A percentile compares a stretch with the other conserved stretches of the same genome.
These are phyloP conservation scores for Gobio gobio DNA, from an alignment of 2,113 vertebrate genomes.

Conservation along the genomic window DNA sequence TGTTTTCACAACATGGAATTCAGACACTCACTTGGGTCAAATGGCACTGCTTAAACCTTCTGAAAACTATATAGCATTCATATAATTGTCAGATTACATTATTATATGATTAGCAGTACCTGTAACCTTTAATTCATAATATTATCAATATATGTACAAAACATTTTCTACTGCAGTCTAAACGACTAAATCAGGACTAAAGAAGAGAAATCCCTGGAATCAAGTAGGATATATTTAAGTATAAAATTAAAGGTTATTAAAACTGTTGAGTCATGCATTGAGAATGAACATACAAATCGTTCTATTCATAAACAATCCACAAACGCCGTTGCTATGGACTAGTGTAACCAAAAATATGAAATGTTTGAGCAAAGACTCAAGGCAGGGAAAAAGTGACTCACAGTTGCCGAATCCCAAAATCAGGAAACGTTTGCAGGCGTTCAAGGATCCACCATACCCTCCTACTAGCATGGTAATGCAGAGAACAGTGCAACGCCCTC, in stretches of 20 bases:
- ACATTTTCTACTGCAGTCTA: background rate
- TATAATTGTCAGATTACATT: background rate
- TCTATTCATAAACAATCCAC: background rate
- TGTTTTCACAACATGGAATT: background rate
- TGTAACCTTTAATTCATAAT: background rate
- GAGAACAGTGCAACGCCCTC: conserved; percentile 7
- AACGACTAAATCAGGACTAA: background rate
- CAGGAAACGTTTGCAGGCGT: conserved; percentile 36
- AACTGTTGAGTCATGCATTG: conserved; percentile 55
- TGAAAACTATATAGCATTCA: background rate
- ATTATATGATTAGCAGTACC: background rate
- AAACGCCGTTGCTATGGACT: conserved; percentile 24
- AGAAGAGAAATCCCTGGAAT: conserved; percentile 1
- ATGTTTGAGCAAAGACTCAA: background rate
- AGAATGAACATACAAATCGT: background rate
- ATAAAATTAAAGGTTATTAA: conserved; percentile 4
- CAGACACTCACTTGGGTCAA: background rate
- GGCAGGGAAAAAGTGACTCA: conserved; percentile 49
- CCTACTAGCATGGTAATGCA: background rate
- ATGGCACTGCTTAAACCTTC: background rate
- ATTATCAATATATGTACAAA: no score
- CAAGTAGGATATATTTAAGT: background rate
- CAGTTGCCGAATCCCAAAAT: conserved; percentile 15
- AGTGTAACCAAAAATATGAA: background rate
- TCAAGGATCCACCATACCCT: conserved; percentile 28